Percentiles rank a stretch among this genome's conserved stretches.
Evolutionary conservation across 2,113 vertebrate species (phyloP).

Genomic region (Chrysochloris asiatica): DNA sequence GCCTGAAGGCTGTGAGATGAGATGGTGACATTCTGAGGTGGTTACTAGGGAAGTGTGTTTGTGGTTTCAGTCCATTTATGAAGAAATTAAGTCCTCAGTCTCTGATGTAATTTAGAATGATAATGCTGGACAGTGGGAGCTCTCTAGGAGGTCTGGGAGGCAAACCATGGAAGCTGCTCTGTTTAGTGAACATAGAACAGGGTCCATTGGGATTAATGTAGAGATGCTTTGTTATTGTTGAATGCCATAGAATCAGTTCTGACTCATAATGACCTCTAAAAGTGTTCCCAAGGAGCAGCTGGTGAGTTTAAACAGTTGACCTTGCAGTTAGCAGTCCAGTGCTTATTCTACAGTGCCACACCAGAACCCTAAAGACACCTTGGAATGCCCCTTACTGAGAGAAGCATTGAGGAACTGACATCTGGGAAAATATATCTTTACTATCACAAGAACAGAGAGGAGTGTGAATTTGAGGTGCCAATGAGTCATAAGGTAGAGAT

Average conservation of each 20-base stretch:
- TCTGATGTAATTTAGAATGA: background rate
- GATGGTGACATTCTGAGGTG: background rate
- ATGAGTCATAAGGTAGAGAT: background rate
- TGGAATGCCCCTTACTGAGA: constrained; percentile 33
- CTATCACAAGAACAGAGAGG: background rate
- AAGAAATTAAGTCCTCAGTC: background rate
- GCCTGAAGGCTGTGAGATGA: background rate
- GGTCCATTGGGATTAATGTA: background rate
- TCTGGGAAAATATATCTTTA: constrained; percentile 13
- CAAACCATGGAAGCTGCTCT: background rate
- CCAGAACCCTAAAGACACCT: no score
- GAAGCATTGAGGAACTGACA: background rate
- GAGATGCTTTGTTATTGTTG: no score
- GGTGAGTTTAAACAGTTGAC: no score
- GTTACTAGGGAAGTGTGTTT: background rate
- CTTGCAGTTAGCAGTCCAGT: no score
- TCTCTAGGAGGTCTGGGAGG: background rate
- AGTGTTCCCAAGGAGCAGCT: no score
- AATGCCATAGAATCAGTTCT: no score
- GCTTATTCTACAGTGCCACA: no score
- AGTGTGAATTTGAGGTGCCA: constrained; percentile 12
- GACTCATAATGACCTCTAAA: no score
- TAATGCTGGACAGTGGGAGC: background rate
- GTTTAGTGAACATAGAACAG: background rate
- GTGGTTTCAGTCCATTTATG: background rate